Evolutionary conservation across 2,797 vertebrate genomes (phyloP).

Genomic region (Ataeniobius toweri): DNA sequence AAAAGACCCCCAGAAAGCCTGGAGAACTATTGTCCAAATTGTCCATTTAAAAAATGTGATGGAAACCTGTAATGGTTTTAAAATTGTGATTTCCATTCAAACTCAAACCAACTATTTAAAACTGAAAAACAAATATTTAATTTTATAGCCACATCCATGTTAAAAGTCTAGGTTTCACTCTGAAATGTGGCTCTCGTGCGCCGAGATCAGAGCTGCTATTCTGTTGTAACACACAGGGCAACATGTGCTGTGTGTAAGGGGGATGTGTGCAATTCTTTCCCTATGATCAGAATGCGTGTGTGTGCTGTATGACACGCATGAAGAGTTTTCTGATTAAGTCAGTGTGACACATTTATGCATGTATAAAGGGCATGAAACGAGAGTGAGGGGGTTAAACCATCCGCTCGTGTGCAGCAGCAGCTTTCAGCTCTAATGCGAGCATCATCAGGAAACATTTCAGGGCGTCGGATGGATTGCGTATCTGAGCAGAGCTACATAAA

Average conservation of each 20-base stretch:
- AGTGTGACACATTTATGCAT: constrained; percentile 26
- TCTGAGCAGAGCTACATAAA: neutral
- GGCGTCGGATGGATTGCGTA: neutral
- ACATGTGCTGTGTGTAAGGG: constrained; percentile 6
- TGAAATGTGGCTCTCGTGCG: neutral
- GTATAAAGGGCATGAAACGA: constrained; percentile 24
- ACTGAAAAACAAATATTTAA: neutral
- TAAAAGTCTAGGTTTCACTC: neutral
- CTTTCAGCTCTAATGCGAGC: neutral
- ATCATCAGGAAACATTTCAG: neutral
- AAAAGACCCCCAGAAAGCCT: no score
- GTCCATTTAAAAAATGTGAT: neutral
- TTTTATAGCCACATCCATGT: neutral
- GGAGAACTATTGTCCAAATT: no score
- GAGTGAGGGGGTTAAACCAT: neutral
- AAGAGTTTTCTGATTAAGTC: constrained; percentile 28
- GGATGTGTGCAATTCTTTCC: neutral
- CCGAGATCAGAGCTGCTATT: constrained; percentile 15
- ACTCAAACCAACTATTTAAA: neutral
- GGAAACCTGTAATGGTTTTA: no score
- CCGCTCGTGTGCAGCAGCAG: neutral
- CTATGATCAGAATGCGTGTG: constrained; percentile 1
- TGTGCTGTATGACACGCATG: neutral
- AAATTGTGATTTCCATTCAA: neutral
- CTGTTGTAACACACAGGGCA: constrained; percentile 7